Evolutionary conservation across 2,113 vertebrate genomes (phyloP), one percentile per base, ranked within the genome.

Genomic region (Oryzias celebensis): DNA sequence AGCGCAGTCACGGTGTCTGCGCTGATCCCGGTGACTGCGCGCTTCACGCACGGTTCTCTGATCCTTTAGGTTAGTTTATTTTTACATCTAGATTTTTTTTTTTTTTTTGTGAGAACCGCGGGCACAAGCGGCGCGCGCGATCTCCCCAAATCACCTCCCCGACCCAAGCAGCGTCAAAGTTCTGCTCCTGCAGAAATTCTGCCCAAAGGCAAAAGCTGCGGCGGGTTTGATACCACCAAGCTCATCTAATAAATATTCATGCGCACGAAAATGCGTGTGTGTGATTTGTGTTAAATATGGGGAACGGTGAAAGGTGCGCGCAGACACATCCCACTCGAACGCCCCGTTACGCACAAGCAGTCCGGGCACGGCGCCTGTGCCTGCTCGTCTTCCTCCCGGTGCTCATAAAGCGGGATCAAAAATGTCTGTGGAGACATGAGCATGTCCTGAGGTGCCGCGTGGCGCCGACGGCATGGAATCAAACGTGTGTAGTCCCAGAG

Each of bases 241-340:
- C 65, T 67, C 79, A 78, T 77, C 88, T 90, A 76, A 88, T 91
- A 89, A 87, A 90, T 91, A 91, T 91, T 91, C 91, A 91, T 91
- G 80, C 71, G 53, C 59, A 51, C 73, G 12, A 36, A 81, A 80
- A 82, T 53, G 58, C 58, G 68, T 65, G 53, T 81, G 62, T 56
- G 65, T 75, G 83, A 79, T 85, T 87, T 83, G 75, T 75, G 70
- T 85, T 87, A 89, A 90, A 89, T 75, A 65, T 74, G 74, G 59
- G 50, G 83, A 77, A 81, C 71, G 58, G 69, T 72, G 74, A 73
- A 83, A 83, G 53, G 54, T 2, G 46, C 52, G 14, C 1, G 53
- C 76, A 82, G 87, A 86, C 87, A 88, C 87, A 84, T 87, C 87
- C 87, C 89, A 86, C 84, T 74, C 68, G 7, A 22, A 80, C 62